Percentiles rank a stretch among this genome's conserved stretches.
phyloP scores from a whole-genome alignment of 2,888 invertebrate species.

The Noctua janthe region DNA sequence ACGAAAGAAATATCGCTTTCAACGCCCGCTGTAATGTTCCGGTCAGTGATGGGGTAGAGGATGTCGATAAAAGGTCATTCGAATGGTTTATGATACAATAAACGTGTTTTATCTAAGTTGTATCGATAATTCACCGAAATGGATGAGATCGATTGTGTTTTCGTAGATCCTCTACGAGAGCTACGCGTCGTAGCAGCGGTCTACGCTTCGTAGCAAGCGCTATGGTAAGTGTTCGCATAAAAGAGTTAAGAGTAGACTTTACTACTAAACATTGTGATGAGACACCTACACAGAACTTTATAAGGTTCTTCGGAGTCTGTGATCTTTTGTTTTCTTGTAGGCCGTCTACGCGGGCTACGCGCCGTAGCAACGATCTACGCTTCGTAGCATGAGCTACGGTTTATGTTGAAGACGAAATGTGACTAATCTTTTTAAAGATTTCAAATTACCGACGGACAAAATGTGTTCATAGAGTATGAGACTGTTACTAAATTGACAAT shows the following conservation, averaged over 20 bases:
- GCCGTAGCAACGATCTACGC: slow-evolving; percentile 21
- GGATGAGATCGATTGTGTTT: background rate
- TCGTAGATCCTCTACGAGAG: slow-evolving; percentile 23
- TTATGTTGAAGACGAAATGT: background rate
- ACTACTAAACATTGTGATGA: background rate
- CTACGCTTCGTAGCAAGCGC: slow-evolving; percentile 38
- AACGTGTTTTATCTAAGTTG: slow-evolving; percentile 13
- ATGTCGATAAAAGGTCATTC: slow-evolving; percentile 55
- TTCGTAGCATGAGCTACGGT: slow-evolving; percentile 18
- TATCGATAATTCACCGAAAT: background rate
- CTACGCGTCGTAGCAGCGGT: slow-evolving; percentile 21
- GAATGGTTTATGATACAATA: slow-evolving; percentile 27
- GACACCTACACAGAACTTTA: background rate
- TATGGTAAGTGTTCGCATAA: background rate
- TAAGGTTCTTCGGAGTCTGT: background rate
- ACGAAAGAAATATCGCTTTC: slow-evolving; percentile 87
- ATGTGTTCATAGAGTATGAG: background rate
- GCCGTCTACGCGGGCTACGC: slow-evolving; percentile 2
- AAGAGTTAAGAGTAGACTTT: background rate
- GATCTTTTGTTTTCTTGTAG: background rate
- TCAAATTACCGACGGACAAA: background rate
- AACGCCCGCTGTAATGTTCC: slow-evolving; percentile 75
- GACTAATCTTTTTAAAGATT: background rate
- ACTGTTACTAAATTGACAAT: background rate
- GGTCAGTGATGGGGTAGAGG: slow-evolving; percentile 70